phyloP scores from a whole-genome alignment of 2,797 vertebrate species.

The Alosa sapidissima region DNA sequence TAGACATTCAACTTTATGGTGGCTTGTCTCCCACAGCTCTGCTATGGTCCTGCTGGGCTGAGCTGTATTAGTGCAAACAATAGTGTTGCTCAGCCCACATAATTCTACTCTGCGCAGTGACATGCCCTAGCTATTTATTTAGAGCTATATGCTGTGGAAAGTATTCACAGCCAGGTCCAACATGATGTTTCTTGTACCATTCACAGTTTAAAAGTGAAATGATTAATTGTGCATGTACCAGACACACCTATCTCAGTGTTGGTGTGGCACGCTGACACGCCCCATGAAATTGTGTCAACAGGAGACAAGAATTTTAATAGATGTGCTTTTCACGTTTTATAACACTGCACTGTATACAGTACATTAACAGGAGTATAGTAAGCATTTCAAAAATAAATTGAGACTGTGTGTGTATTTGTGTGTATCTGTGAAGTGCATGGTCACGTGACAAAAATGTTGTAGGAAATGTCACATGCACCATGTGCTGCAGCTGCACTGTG shows the following conservation, averaged over 20 bases:
- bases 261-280: background rate
- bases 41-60: background rate
- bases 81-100: background rate
- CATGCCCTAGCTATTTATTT: background rate
- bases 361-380: background rate
- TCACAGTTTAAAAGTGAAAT: constrained; percentile 43
- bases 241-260: constrained; percentile 27
- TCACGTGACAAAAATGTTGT: background rate
- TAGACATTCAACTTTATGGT: background rate
- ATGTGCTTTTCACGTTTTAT: no score
- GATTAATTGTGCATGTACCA: constrained; percentile 34
- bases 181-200: constrained; percentile 15
- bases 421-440: background rate
- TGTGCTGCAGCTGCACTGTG: background rate
- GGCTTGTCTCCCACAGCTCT: background rate
- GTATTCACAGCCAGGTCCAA: background rate
- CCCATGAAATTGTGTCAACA: background rate
- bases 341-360: background rate
- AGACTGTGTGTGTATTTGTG: background rate
- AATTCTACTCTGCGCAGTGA: background rate
- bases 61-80: background rate
- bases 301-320: background rate
- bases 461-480: background rate
- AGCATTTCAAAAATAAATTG: background rate
- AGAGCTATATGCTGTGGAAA: background rate